These are phyloP conservation scores for Myotis brandtii DNA, from an alignment of 2,113 vertebrate species.

Conservation along the genomic window DNA sequence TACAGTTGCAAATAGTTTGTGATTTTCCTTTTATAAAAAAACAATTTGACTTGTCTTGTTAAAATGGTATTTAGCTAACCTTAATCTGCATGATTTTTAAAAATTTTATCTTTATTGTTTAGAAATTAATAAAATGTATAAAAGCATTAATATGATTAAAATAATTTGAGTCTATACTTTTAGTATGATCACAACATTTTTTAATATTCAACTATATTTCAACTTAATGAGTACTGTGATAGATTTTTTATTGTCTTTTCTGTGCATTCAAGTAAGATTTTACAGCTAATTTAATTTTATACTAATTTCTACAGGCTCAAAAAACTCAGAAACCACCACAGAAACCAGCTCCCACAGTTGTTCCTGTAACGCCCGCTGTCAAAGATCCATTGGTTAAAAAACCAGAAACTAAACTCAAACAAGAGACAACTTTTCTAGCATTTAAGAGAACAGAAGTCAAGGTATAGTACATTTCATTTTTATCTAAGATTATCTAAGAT, in stretches of 20 bases:
- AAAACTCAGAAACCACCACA: constrained; percentile 97
- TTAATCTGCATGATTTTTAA: constrained; percentile 13
- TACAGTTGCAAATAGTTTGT: neutral
- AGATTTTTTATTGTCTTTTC: constrained; percentile 27
- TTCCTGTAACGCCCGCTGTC: constrained; percentile 91
- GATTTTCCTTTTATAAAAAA: constrained; percentile 28
- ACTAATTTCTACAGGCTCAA: constrained; percentile 90
- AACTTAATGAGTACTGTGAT: neutral
- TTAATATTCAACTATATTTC: neutral
- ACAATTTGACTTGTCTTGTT: constrained; percentile 6
- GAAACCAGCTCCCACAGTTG: constrained; percentile 93
- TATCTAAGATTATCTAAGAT: neutral
- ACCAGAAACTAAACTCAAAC: constrained; percentile 93
- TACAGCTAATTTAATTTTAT: neutral
- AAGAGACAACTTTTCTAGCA: constrained; percentile 95
- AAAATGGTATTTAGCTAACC: neutral
- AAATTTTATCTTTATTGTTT: constrained; percentile 15
- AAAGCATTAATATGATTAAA: constrained; percentile 30
- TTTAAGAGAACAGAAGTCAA: constrained; percentile 99
- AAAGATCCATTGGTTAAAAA: constrained; percentile 97
- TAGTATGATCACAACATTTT: neutral
- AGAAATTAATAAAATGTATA: constrained; percentile 55
- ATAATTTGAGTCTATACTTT: constrained; percentile 8
- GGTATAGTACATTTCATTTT: constrained; percentile 84
- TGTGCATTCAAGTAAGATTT: neutral